Evolutionary conservation across 2,113 vertebrate genomes (phyloP).

Genomic region (Fulmarus glacialis): DNA sequence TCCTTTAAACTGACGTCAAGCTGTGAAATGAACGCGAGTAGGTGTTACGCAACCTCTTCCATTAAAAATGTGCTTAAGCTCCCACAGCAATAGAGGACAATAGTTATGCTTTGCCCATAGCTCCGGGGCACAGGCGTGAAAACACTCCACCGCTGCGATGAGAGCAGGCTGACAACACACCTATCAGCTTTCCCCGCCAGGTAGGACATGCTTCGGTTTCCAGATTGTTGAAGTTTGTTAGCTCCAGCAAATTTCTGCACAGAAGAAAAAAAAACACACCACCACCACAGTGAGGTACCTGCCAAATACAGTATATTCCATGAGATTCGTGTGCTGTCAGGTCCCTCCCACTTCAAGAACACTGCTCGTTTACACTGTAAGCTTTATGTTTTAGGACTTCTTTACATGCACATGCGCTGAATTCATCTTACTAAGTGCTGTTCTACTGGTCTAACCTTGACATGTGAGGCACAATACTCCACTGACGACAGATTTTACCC

Average conservation of each 20-base stretch:
- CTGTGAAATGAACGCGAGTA: neutral
- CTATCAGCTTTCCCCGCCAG: slow-evolving; percentile 83
- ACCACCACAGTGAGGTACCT: neutral
- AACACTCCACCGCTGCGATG: neutral
- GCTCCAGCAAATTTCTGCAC: slow-evolving; percentile 80
- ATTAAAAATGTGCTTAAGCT: neutral
- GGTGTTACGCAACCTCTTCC: neutral
- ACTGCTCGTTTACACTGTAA: neutral
- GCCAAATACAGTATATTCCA: neutral
- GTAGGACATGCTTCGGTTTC: slow-evolving; percentile 91
- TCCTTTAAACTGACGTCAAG: neutral
- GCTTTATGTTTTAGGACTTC: neutral
- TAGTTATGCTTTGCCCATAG: neutral
- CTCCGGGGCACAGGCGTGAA: neutral
- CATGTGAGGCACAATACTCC: neutral
- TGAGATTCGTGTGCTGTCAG: neutral
- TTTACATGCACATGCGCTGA: neutral
- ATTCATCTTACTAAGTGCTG: neutral
- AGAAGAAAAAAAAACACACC: neutral
- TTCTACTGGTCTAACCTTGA: neutral
- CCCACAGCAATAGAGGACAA: neutral
- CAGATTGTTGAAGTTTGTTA: slow-evolving; percentile 77
- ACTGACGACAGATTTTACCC: neutral
- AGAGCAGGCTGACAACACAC: slow-evolving; percentile 59
- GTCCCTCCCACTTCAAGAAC: neutral